These are phyloP conservation scores for Chaunax sp. DNA, from an alignment of 2,797 vertebrate species.

Conservation along the genomic window DNA sequence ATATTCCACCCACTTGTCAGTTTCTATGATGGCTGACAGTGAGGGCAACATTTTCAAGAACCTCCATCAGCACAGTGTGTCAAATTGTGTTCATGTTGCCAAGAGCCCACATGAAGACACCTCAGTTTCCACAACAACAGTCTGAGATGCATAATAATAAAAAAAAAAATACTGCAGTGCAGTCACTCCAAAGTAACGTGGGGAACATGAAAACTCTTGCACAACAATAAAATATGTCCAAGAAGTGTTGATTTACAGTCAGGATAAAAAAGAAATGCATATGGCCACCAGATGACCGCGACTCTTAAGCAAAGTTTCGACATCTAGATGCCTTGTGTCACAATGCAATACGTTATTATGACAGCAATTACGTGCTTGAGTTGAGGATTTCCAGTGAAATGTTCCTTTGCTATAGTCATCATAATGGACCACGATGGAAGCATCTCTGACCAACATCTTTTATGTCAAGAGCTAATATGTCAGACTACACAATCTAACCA, in stretches of 20 bases:
- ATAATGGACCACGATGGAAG: conserved; percentile 1
- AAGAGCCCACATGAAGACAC: conserved; percentile 76
- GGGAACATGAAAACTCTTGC: conserved; percentile 29
- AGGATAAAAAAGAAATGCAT: conserved; percentile 27
- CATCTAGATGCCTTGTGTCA: conserved; percentile 27
- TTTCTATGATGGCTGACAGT: conserved; percentile 68
- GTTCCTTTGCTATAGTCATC: too few relatives aligned
- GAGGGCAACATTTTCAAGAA: conserved; percentile 71
- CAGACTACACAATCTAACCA: too few relatives aligned
- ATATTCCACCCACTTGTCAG: conserved; percentile 76
- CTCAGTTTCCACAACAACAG: conserved; percentile 84
- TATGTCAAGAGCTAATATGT: too few relatives aligned
- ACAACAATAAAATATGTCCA: conserved; percentile 19
- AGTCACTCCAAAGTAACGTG: conserved; percentile 19
- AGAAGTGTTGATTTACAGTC: conserved; percentile 37
- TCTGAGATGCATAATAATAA: conserved; percentile 56
- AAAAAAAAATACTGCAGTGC: conserved; percentile 41
- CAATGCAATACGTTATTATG: conserved; percentile 3
- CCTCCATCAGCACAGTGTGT: conserved; percentile 59
- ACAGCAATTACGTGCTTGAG: not conserved
- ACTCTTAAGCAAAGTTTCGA: conserved; percentile 22
- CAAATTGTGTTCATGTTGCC: conserved; percentile 72
- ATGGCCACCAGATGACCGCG: conserved; percentile 14
- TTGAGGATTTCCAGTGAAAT: conserved; percentile 10
- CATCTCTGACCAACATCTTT: not conserved